Evolutionary conservation across 2,888 invertebrate species (phyloP).

Genomic region (Drymonia ruficornis): DNA sequence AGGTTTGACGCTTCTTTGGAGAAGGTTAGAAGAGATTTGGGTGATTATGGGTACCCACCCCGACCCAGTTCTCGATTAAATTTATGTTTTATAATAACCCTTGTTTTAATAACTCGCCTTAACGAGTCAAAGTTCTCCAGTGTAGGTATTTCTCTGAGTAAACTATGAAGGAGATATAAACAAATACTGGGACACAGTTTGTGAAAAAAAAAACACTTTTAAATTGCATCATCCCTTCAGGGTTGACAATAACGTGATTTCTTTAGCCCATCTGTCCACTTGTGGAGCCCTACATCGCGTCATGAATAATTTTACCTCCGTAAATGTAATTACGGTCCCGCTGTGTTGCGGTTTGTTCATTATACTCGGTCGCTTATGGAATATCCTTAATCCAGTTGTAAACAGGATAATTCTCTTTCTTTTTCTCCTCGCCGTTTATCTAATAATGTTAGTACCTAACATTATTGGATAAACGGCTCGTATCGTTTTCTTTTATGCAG

Average conservation of each 20-base stretch:
- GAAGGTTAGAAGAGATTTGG: no score
- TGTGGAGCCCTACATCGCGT: constrained; percentile 6
- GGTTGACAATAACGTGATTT: not conserved
- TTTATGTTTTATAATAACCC: no score
- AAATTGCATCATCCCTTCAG: not conserved
- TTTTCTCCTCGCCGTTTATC: not conserved
- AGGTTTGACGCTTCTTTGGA: no score
- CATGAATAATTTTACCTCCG: constrained; percentile 28
- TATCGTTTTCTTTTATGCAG: no score
- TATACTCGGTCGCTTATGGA: constrained; percentile 27
- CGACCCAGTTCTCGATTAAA: no score
- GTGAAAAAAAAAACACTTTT: not conserved
- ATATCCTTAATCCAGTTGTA: constrained; percentile 30
- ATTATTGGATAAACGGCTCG: no score
- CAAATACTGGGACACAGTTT: no score
- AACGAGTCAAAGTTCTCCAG: no score
- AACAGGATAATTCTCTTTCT: constrained; percentile 16
- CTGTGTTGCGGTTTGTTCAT: constrained; percentile 33
- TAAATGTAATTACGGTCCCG: constrained; percentile 33
- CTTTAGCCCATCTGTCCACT: not conserved
- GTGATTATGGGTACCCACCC: no score
- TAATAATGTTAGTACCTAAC: not conserved
- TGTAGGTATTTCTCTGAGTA: no score
- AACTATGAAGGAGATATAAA: no score
- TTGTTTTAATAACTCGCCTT: no score